Conservation (phyloP, 2,888 invertebrate genomes). For the Oscheius onirici region DNA sequence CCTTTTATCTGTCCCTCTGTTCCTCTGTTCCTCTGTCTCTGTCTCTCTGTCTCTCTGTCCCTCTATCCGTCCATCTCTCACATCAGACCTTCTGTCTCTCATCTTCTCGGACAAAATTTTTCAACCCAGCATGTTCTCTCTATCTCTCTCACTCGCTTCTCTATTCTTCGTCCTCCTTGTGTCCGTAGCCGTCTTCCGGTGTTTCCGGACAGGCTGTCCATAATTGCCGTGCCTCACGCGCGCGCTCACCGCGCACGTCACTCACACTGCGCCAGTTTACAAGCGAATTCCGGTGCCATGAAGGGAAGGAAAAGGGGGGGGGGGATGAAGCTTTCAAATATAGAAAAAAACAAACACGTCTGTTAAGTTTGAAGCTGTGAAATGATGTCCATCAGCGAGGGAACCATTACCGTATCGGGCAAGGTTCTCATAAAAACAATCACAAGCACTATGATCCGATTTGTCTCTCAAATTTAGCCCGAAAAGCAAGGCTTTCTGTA, state of each 20-base stretch:
- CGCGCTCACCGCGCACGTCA: slow-evolving; percentile 15
- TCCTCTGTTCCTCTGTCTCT: neutral
- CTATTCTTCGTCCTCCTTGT: neutral
- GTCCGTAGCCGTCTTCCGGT: slow-evolving; percentile 14
- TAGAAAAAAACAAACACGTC: too few species aligned
- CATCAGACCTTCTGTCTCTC: neutral
- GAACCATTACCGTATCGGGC: too few species aligned
- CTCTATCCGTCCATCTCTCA: neutral
- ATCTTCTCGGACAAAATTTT: too few species aligned
- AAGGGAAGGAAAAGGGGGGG: neutral
- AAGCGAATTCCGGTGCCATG: slow-evolving; percentile 32
- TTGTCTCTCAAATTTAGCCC: too few species aligned
- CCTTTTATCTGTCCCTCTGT: neutral
- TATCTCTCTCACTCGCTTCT: neutral
- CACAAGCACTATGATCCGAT: too few species aligned
- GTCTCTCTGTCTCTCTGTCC: neutral
- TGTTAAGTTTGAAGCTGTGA: too few species aligned
- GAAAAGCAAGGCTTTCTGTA: too few species aligned
- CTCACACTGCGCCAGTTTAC: slow-evolving; percentile 28
- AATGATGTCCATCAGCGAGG: too few species aligned
- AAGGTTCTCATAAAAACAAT: too few species aligned
- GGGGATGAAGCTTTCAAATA: neutral
- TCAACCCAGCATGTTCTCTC: too few species aligned
- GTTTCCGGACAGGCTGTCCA: slow-evolving; percentile 27
- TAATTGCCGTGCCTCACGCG: slow-evolving; percentile 32